A percentile compares a stretch with the other conserved stretches of the same genome.
These are phyloP conservation scores for Bombyx mori DNA, from an alignment of 1,140 invertebrate genomes.

Conservation along the genomic window DNA sequence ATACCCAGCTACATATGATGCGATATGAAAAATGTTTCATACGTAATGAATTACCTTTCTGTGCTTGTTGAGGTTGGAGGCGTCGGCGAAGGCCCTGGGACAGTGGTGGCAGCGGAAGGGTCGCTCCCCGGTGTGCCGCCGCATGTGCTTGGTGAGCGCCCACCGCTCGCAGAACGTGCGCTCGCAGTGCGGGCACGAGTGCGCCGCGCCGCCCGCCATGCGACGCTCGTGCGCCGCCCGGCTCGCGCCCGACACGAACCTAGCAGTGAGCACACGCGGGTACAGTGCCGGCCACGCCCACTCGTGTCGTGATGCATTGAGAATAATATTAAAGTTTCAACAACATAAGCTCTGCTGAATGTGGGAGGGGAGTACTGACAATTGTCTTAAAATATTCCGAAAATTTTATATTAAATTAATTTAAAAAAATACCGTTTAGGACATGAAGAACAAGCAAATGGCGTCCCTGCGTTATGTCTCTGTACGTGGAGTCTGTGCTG, in stretches of 20 bases:
- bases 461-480: slow-evolving; percentile 51
- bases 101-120: slow-evolving; percentile 90
- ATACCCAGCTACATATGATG: too few species aligned
- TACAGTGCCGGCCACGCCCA: slow-evolving; percentile 48
- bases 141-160: slow-evolving; percentile 78
- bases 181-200: slow-evolving; percentile 74
- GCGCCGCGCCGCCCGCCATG: slow-evolving; percentile 70
- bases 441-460: slow-evolving; percentile 35
- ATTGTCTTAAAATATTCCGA: too few species aligned
- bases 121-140: slow-evolving; percentile 81
- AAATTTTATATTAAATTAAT: too few species aligned
- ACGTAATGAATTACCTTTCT: slow-evolving; percentile 64
- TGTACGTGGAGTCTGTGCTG: slow-evolving; percentile 74
- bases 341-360: not conserved
- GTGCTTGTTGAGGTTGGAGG: slow-evolving; percentile 95
- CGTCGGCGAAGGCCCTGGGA: slow-evolving; percentile 88
- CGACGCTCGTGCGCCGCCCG: slow-evolving; percentile 77
- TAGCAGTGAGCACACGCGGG: slow-evolving; percentile 51
- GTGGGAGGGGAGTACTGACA: not conserved
- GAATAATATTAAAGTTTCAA: not conserved
- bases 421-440: slow-evolving; percentile 14
- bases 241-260: slow-evolving; percentile 78
- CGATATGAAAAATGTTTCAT: too few species aligned
- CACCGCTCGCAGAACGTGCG: slow-evolving; percentile 77
- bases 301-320: not conserved